Conservation (phyloP, 2,113 vertebrate species). For the Podiceps cristatus region DNA sequence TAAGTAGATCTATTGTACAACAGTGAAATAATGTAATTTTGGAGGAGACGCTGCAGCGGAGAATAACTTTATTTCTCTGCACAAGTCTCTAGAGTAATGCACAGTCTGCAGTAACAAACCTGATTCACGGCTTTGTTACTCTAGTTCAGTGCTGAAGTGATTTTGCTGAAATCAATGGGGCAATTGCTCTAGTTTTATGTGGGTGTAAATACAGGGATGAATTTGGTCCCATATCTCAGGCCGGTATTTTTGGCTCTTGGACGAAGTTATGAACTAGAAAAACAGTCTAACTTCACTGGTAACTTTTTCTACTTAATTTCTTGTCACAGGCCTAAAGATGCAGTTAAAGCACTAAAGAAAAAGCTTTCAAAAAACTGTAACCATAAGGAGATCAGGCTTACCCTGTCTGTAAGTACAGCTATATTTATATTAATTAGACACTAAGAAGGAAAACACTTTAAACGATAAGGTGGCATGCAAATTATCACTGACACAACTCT, state of each 20-base stretch:
- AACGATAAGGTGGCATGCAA: slow-evolving; percentile 34
- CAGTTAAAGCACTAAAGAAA: slow-evolving; percentile 82
- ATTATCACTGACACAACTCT: slow-evolving; percentile 28
- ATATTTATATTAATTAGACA: slow-evolving; percentile 33
- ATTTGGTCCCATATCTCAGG: not conserved
- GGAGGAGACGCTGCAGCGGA: not conserved
- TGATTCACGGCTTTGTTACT: not conserved
- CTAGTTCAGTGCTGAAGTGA: not conserved
- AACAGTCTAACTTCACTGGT: not conserved
- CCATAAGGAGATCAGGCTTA: slow-evolving; percentile 81
- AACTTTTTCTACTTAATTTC: slow-evolving; percentile 17
- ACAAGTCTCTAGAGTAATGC: not conserved
- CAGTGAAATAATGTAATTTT: not conserved
- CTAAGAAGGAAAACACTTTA: slow-evolving; percentile 15
- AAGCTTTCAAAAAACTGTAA: slow-evolving; percentile 84
- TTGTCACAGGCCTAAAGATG: slow-evolving; percentile 79
- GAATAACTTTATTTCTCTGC: not conserved
- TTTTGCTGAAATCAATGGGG: not conserved
- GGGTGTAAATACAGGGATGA: not conserved
- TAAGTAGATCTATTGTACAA: not conserved
- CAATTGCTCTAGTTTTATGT: not conserved
- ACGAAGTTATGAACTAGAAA: not conserved
- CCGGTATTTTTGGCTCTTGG: not conserved
- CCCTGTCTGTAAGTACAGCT: slow-evolving; percentile 81
- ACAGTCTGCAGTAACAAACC: not conserved